phyloP scores from a whole-genome alignment of 2,797 vertebrate genomes.

The Mus minutoides region DNA sequence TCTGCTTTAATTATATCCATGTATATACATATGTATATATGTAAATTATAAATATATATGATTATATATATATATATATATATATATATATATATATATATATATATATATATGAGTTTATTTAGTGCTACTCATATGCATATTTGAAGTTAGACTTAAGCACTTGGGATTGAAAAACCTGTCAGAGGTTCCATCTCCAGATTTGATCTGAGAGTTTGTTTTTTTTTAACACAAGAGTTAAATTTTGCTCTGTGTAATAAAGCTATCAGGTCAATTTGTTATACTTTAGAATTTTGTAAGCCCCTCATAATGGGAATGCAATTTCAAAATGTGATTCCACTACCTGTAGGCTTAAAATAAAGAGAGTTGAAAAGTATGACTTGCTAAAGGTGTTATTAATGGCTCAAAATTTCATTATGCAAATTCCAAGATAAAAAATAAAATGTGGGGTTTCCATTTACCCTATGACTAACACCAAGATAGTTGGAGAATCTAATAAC shows the following conservation, averaged over 20 bases:
- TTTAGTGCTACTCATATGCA: neutral
- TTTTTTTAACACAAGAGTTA: conserved; percentile 14
- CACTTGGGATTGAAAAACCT: neutral
- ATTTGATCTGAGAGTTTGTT: no score
- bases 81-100: no score
- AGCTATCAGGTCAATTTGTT: neutral
- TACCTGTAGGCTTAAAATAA: conserved; percentile 54
- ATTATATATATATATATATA: no score
- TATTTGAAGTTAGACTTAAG: neutral
- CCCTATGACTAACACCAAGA: neutral
- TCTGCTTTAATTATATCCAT: neutral
- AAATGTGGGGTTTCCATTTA: neutral
- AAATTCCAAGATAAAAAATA: conserved; percentile 50
- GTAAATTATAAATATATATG: no score
- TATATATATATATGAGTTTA: no score
- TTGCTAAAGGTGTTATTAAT: neutral
- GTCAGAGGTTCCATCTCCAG: neutral
- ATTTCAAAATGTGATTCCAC: neutral
- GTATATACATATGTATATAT: no score
- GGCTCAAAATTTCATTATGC: neutral
- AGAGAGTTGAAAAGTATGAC: neutral
- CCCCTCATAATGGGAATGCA: neutral
- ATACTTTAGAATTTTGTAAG: neutral
- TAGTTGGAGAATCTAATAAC: neutral
- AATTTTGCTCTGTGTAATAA: conserved; percentile 13